Evolutionary conservation across 1,140 invertebrate genomes (phyloP).

Genomic region (Anagrus nilaparvatae): DNA sequence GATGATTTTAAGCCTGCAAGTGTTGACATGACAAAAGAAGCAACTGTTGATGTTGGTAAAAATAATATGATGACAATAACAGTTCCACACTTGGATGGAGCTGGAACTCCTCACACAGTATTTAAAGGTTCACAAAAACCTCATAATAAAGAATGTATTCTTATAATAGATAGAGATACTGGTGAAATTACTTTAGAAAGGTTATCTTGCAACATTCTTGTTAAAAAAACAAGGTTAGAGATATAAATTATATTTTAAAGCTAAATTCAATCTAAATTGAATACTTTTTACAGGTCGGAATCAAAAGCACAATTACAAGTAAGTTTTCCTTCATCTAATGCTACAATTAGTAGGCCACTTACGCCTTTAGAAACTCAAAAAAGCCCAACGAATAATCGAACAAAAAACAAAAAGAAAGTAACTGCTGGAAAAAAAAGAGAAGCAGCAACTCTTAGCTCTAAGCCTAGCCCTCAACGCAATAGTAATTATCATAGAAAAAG

Average conservation of each 20-base stretch:
- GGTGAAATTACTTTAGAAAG: slow-evolving; percentile 89
- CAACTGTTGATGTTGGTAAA: slow-evolving; percentile 75
- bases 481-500: slow-evolving; percentile 44
- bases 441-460: slow-evolving; percentile 39
- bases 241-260: slow-evolving; percentile 2
- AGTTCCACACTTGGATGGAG: slow-evolving; percentile 84
- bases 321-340: slow-evolving; percentile 20
- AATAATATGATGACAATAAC: slow-evolving; percentile 86
- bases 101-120: slow-evolving; percentile 79
- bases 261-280: not conserved
- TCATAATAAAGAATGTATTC: slow-evolving; percentile 86
- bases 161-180: slow-evolving; percentile 84
- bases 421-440: slow-evolving; percentile 47
- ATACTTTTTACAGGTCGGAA: slow-evolving; percentile 23
- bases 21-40: slow-evolving; percentile 83
- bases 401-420: slow-evolving; percentile 54
- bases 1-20: slow-evolving; percentile 97
- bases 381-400: slow-evolving; percentile 46
- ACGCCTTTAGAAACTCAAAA: slow-evolving; percentile 38
- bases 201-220: slow-evolving; percentile 79
- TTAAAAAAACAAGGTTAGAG: slow-evolving; percentile 83
- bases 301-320: slow-evolving; percentile 22
- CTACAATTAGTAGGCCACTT: slow-evolving; percentile 29
- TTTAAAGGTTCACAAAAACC: slow-evolving; percentile 88
- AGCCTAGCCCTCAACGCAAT: slow-evolving; percentile 42